These are phyloP conservation scores for Rhea pennata DNA, from an alignment of 2,113 vertebrate species.

Conservation along the genomic window DNA sequence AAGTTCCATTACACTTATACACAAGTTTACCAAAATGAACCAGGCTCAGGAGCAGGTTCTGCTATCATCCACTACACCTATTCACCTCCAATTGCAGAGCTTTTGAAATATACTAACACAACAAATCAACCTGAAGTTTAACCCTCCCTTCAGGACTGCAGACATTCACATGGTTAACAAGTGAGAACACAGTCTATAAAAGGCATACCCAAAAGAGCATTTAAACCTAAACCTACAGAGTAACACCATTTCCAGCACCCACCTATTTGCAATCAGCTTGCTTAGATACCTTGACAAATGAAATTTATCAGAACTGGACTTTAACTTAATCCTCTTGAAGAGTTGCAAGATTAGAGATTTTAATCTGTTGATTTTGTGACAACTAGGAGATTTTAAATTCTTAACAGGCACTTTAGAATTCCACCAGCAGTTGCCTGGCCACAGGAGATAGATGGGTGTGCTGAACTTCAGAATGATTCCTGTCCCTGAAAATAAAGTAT, in stretches of 20 bases:
- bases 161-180: background rate
- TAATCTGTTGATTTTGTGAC: background rate
- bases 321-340: background rate
- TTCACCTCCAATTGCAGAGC: background rate
- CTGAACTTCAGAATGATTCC: background rate
- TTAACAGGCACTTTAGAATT: background rate
- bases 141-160: background rate
- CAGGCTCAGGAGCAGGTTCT: background rate
- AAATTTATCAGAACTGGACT: slow-evolving; percentile 4
- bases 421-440: background rate
- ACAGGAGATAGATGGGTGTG: background rate
- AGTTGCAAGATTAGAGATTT: background rate
- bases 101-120: background rate
- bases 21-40: background rate
- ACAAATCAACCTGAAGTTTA: background rate
- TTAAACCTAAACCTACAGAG: background rate
- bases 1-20: background rate
- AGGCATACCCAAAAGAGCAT: background rate
- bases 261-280: background rate
- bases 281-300: background rate
- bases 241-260: background rate
- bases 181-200: background rate
- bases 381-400: background rate
- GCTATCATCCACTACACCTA: background rate
- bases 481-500: accelerated